Evolutionary conservation across 1,140 invertebrate genomes (phyloP).

Genomic region (Orchestia grillus): DNA sequence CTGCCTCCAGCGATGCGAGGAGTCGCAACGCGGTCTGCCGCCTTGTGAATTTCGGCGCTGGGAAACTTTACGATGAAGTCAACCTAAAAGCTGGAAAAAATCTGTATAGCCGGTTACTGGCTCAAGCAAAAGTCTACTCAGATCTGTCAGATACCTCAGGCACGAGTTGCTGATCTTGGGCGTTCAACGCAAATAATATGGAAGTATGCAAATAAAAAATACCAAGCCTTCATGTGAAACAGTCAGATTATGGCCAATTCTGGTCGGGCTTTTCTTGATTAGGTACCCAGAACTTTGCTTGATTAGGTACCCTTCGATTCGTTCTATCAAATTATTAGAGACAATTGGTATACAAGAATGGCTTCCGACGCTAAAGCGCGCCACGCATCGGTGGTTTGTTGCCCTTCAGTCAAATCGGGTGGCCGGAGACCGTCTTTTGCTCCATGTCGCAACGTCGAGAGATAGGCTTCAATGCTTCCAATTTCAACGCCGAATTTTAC

Average conservation of each 20-base stretch:
- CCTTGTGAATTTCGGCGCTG: neutral
- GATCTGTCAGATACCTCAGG: neutral
- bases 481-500: neutral
- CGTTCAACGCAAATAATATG: neutral
- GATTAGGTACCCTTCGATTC: neutral
- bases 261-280: neutral
- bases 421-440: neutral
- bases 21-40: neutral
- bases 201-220: neutral
- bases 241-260: neutral
- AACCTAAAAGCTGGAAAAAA: neutral
- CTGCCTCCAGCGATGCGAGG: neutral
- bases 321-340: neutral
- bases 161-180: neutral
- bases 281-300: neutral
- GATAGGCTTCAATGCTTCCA: neutral
- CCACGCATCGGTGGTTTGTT: neutral
- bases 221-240: neutral
- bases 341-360: neutral
- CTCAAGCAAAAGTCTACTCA: neutral
- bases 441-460: neutral
- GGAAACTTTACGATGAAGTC: neutral
- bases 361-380: neutral
- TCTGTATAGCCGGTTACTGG: neutral
- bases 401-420: neutral